Evolutionary conservation across 2,888 invertebrate genomes (phyloP).

Genomic region (Reticulitermes lucifugus): DNA sequence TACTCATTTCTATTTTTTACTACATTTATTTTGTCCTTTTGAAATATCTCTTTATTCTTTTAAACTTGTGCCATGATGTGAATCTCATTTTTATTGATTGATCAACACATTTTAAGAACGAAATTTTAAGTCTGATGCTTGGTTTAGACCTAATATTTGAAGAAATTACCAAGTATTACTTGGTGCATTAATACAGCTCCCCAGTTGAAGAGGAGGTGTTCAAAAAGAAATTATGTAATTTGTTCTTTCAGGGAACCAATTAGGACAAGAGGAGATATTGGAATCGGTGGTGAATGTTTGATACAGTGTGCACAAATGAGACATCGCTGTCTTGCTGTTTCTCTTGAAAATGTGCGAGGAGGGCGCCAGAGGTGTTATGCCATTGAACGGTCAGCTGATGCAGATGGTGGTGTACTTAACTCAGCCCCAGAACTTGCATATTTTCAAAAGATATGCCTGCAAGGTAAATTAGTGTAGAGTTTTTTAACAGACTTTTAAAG

Average conservation of each 20-base stretch:
- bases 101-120: too few species aligned
- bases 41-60: too few species aligned
- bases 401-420: conserved; percentile 59
- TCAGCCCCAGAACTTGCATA: conserved; percentile 62
- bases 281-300: conserved; percentile 61
- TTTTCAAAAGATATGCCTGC: conserved; percentile 64
- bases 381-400: conserved; percentile 61
- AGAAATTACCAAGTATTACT: too few species aligned
- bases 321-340: conserved; percentile 60
- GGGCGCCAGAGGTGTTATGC: conserved; percentile 61
- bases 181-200: too few species aligned
- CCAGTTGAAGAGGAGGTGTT: not conserved
- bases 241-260: conserved; percentile 58
- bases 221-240: not conserved
- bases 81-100: too few species aligned
- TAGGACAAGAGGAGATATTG: conserved; percentile 58
- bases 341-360: conserved; percentile 60
- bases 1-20: too few species aligned
- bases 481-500: too few species aligned
- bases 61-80: too few species aligned
- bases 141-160: too few species aligned
- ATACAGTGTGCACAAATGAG: conserved; percentile 60
- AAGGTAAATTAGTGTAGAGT: conserved; percentile 56
- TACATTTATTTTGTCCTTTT: too few species aligned
- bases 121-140: too few species aligned